phyloP scores from a whole-genome alignment of 2,113 vertebrate species.

The Scartelaos histophorus region DNA sequence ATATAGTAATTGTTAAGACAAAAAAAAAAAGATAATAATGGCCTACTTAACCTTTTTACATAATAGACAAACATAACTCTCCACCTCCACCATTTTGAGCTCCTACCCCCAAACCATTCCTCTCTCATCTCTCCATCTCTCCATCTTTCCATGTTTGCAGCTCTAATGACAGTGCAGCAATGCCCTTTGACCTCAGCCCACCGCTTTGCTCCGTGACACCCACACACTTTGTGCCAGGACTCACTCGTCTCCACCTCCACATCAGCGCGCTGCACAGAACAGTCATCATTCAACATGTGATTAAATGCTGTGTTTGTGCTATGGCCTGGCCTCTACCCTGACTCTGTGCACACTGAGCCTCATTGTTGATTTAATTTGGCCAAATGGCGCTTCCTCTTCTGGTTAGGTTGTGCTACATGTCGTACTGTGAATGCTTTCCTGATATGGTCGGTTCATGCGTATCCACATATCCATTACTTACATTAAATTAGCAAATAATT shows the following conservation, averaged over 20 bases:
- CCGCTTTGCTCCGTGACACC: constrained; percentile 52
- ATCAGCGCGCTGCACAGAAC: constrained; percentile 26
- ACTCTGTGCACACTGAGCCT: not conserved
- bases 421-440: constrained; percentile 10
- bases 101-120: constrained; percentile 7
- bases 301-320: constrained; percentile 23
- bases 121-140: constrained; percentile 3
- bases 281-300: constrained; percentile 32
- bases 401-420: not conserved
- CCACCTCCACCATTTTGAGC: not conserved
- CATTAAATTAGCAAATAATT: constrained; percentile 1
- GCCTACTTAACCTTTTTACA: not conserved
- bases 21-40: not conserved
- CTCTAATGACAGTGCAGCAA: constrained; percentile 58
- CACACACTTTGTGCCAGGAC: constrained; percentile 46
- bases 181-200: constrained; percentile 64
- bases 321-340: constrained; percentile 5
- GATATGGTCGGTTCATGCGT: not conserved
- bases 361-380: constrained; percentile 3
- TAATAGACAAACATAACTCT: not conserved
- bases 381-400: not conserved
- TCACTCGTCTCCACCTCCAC: constrained; percentile 40
- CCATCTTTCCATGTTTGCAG: constrained; percentile 8
- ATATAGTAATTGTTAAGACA: not conserved
- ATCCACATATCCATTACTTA: not conserved